These are phyloP conservation scores for Ceuthmochares aereus DNA, from an alignment of 2,113 vertebrate genomes.

Conservation along the genomic window DNA sequence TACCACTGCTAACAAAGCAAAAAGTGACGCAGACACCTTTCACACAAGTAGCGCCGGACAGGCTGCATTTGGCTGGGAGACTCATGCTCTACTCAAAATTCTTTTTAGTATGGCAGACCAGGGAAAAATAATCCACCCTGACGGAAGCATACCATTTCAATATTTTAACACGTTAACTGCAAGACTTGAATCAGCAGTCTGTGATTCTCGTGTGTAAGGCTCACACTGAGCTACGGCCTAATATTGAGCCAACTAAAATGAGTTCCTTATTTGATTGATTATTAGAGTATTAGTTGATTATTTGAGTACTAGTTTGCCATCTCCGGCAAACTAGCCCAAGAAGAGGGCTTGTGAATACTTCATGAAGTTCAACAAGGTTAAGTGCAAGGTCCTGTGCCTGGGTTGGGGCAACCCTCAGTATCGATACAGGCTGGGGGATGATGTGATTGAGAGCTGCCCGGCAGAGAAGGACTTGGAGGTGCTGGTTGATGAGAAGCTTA, in stretches of 20 bases:
- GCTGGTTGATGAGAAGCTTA: too few relatives aligned
- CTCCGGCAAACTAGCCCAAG: too few relatives aligned
- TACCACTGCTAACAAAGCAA: not conserved
- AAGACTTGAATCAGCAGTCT: not conserved
- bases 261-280: not conserved
- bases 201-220: not conserved
- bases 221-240: not conserved
- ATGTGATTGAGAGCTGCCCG: too few relatives aligned
- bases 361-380: too few relatives aligned
- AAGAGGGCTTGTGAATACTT: too few relatives aligned
- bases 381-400: too few relatives aligned
- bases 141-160: not conserved
- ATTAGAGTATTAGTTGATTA: not conserved
- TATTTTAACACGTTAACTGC: not conserved
- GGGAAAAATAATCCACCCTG: not conserved
- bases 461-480: too few relatives aligned
- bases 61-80: not conserved
- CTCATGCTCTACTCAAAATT: not conserved
- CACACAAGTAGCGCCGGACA: not conserved
- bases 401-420: too few relatives aligned
- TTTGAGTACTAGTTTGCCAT: not conserved
- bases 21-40: not conserved
- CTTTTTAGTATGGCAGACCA: not conserved
- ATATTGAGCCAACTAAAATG: not conserved
- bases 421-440: too few relatives aligned